phyloP scores from a whole-genome alignment of 2,888 invertebrate genomes.

The Cryptops parisi region DNA sequence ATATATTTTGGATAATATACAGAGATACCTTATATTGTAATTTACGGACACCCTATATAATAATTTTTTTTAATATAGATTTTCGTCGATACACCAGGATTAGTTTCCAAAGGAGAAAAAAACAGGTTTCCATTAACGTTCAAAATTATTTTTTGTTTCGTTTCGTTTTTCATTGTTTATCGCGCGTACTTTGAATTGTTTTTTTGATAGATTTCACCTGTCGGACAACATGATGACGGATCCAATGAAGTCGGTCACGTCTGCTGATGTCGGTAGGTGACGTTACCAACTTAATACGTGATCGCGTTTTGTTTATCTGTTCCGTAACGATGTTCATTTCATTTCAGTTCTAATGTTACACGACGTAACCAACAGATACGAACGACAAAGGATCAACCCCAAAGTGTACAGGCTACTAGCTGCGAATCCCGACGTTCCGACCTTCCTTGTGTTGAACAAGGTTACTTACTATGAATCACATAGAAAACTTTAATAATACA shows the following conservation, averaged over 20 bases:
- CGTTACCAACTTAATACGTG: no score
- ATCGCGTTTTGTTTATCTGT: not conserved
- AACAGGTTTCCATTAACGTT: constrained; percentile 40
- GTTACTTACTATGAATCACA: no score
- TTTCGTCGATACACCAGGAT: constrained; percentile 86
- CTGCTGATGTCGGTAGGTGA: constrained; percentile 53
- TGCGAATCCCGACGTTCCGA: constrained; percentile 37
- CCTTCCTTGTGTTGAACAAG: constrained; percentile 78
- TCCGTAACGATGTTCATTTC: not conserved
- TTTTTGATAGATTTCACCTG: constrained; percentile 25
- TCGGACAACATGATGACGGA: constrained; percentile 43
- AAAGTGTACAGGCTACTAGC: constrained; percentile 54
- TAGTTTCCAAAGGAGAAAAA: constrained; percentile 52
- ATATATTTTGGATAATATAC: no score
- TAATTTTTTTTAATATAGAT: constrained; percentile 29
- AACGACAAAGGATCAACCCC: constrained; percentile 48
- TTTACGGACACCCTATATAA: no score
- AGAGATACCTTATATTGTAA: no score
- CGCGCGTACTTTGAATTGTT: not conserved
- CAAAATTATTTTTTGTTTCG: not conserved
- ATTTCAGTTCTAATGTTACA: constrained; percentile 59
- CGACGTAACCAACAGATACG: constrained; percentile 57
- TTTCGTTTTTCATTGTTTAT: no score
- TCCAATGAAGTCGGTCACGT: constrained; percentile 44
- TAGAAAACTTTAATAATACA: no score